Base-by-base conservation (phyloP, 2,888 invertebrate species). In the Protophormia terraenovae region DNA sequence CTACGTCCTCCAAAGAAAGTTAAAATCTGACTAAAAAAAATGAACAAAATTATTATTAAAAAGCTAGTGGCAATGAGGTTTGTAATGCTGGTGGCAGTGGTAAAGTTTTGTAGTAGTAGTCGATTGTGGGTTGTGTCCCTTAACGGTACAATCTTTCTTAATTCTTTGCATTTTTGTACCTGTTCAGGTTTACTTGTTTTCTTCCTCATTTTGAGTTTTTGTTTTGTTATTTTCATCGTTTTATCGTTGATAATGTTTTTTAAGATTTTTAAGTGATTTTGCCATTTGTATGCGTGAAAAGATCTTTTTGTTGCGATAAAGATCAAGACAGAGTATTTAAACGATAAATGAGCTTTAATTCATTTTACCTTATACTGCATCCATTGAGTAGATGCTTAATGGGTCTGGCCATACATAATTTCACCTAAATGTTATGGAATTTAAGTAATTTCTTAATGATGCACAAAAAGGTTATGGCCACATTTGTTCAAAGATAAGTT, bases 401-500 rank as follows among this genome's bases (percentile, higher is more conserved):
- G 62, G 38, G 53, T 45, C 62, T 53, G 69, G 22, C 55, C 82
- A 62, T 76, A 71, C 62, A 62, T 76, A 83, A 77, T 81, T 77
- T 78, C 78, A 71, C 47, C 75, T 66, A 62, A 78, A 85, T 82
- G 16, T 79, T 85, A 71, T 82, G 82, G 82, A 82, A 85, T 82
- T 85, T 64, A 64, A 82, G 85, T 77, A 82, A 85, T 85, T 85
- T 75, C 58, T 82, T 85, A 85, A 85, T 85, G 85, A 85, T 82
- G 82, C 82, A 76, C 53, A 69, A 69, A 85, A 78, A 75, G 73
- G 77, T 85, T 85, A 82, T 69, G 77, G 64, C 22, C 41, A 60
- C 84, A 75, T 84, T 76, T 64, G 32, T 41, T 38, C 71, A 27
- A 19, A 81, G 82, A 83, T 83, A 83, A 83, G 55, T 55, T 66